phyloP scores from a whole-genome alignment of 2,113 vertebrate genomes.

The Hippocampus comes region DNA sequence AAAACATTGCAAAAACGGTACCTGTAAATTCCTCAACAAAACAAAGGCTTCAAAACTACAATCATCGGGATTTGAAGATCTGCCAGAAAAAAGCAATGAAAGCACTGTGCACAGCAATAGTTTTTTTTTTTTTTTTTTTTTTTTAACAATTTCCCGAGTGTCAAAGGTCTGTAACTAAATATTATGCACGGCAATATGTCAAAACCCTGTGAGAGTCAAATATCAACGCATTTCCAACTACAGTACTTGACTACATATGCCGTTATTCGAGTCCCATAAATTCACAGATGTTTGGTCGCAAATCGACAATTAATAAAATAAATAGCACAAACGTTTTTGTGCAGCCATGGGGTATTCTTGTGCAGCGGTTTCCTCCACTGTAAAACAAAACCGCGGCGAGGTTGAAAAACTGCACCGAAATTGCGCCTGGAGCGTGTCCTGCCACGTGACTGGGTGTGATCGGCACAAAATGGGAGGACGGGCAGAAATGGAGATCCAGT shows the following conservation, averaged over 20 bases:
- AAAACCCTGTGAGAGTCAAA: background rate
- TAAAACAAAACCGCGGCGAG: background rate
- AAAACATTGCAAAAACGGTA: conserved; percentile 17
- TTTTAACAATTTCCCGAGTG: background rate
- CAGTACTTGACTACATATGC: background rate
- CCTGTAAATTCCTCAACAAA: conserved; percentile 43
- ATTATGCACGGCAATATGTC: background rate
- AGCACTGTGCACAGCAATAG: background rate
- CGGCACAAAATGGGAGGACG: conserved; percentile 25
- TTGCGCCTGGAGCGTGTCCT: conserved; percentile 20
- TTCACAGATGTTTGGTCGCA: background rate
- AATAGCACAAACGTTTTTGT: background rate
- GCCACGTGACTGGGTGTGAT: conserved; percentile 50
- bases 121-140: background rate
- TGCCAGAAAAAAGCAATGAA: conserved; percentile 22
- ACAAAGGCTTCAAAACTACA: conserved; percentile 23
- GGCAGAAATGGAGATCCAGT: background rate
- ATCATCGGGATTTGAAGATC: conserved; percentile 30
- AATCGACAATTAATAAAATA: background rate
- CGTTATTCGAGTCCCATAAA: background rate
- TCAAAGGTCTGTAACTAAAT: background rate
- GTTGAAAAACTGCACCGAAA: conserved; percentile 3
- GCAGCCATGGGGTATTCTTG: background rate
- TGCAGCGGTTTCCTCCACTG: background rate
- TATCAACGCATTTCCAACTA: background rate